phyloP scores from a whole-genome alignment of 2,888 invertebrate genomes.

The Idaea biselata region DNA sequence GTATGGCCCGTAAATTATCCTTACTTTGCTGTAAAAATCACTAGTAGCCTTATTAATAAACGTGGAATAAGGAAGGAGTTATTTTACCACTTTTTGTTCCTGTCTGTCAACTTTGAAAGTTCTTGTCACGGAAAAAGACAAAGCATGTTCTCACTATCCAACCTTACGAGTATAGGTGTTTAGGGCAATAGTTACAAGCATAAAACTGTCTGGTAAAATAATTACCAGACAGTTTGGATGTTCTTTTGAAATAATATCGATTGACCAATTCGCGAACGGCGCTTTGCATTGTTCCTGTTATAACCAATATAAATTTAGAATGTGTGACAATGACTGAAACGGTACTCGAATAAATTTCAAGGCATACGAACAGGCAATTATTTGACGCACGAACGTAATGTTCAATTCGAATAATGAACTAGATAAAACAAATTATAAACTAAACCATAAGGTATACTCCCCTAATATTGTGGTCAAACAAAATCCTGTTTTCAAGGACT shows the following conservation, averaged over 20 bases:
- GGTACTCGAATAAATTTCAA: constrained; percentile 21
- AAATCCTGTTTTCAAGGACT: constrained; percentile 71
- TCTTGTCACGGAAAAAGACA: no score
- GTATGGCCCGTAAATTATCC: neutral
- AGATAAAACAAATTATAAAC: constrained; percentile 7
- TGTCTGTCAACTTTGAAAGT: no score
- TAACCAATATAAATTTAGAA: constrained; percentile 26
- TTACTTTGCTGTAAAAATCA: neutral
- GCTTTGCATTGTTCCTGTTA: constrained; percentile 27
- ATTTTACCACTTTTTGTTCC: no score
- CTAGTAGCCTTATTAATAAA: constrained; percentile 4
- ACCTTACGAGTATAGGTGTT: no score
- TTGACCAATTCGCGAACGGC: constrained; percentile 23
- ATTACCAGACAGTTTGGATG: no score
- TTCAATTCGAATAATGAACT: neutral
- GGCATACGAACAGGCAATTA: neutral
- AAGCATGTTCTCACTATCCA: no score
- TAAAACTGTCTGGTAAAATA: no score
- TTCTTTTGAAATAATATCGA: constrained; percentile 12
- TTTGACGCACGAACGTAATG: neutral
- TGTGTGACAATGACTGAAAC: constrained; percentile 28
- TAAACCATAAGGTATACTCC: constrained; percentile 19
- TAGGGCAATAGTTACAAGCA: no score
- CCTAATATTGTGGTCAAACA: constrained; percentile 36
- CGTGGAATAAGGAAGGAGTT: no score